A percentile compares a stretch with the other conserved stretches of the same genome.
Evolutionary conservation across 2,888 invertebrate genomes (phyloP).

Genomic region (Oxytorus armatus): DNA sequence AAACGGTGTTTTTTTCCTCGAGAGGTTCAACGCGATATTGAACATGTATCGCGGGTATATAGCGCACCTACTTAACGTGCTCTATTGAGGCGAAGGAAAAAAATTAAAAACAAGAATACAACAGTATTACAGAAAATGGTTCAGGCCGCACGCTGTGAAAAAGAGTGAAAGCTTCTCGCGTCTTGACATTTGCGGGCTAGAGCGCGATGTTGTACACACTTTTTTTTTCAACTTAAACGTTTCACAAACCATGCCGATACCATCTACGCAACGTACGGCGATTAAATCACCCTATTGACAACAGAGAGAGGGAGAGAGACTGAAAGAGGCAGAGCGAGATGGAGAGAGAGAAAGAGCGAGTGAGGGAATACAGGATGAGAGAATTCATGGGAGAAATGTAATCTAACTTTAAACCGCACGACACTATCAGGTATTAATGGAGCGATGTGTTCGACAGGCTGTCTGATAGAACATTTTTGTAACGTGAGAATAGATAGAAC

Average conservation of each 20-base stretch:
- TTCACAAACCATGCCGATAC: constrained; percentile 44
- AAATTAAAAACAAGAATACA: constrained; percentile 2
- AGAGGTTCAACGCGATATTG: constrained; percentile 43
- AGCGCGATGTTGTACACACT: background rate
- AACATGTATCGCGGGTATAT: constrained; percentile 50
- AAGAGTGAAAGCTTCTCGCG: constrained; percentile 19
- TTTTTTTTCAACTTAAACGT: constrained; percentile 47
- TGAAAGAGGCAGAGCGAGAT: no score
- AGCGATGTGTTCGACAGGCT: constrained; percentile 23
- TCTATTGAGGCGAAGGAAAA: background rate
- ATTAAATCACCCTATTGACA: constrained; percentile 35
- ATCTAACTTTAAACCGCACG: constrained; percentile 36
- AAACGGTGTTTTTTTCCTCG: constrained; percentile 18
- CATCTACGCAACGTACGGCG: constrained; percentile 35
- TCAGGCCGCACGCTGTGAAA: background rate
- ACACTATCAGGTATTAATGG: constrained; percentile 10
- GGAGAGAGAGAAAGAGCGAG: no score
- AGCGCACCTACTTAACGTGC: constrained; percentile 3
- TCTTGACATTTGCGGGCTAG: background rate
- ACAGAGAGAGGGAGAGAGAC: no score
- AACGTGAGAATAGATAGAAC: background rate
- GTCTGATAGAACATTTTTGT: constrained; percentile 2
- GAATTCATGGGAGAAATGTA: constrained; percentile 5
- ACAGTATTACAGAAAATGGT: constrained; percentile 13
- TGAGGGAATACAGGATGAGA: background rate